These are phyloP conservation scores for Tachina fera DNA, from an alignment of 2,888 invertebrate genomes.

Conservation along the genomic window DNA sequence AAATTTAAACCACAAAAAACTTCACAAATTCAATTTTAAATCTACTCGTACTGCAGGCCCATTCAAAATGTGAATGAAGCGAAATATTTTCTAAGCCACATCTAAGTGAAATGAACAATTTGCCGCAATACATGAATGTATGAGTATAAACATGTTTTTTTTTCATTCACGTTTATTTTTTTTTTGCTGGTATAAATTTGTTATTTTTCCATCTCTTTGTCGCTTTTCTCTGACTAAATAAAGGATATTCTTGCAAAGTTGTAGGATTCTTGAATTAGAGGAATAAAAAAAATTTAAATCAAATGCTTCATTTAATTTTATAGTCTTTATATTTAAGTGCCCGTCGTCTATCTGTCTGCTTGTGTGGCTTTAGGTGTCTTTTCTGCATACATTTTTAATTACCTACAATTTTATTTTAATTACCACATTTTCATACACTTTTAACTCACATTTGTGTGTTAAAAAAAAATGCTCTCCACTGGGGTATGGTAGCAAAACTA, in stretches of 20 bases:
- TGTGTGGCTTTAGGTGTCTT: not conserved
- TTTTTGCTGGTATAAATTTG: not conserved
- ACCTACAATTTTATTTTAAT: conserved; percentile 62
- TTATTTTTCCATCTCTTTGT: not conserved
- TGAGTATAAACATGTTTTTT: not conserved
- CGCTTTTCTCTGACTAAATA: conserved; percentile 8
- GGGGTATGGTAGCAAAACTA: not conserved
- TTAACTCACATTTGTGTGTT: not conserved
- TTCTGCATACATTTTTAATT: conserved; percentile 51
- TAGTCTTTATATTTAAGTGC: not conserved
- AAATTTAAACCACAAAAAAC: not conserved
- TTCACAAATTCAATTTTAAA: conserved; percentile 41
- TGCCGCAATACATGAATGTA: conserved; percentile 35
- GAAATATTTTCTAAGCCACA: conserved; percentile 47
- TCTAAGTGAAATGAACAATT: conserved; percentile 53
- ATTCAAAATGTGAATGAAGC: conserved; percentile 24
- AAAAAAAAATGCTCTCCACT: not conserved
- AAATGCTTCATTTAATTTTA: conserved; percentile 36
- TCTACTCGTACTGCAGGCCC: not conserved
- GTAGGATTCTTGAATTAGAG: not conserved
- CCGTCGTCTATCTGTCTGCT: not conserved
- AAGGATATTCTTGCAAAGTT: conserved; percentile 39
- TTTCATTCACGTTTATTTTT: conserved; percentile 17
- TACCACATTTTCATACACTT: conserved; percentile 26
- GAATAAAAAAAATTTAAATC: not conserved